Evolutionary conservation across 2,888 invertebrate species (phyloP).

Genomic region (Herminia tarsipennalis): DNA sequence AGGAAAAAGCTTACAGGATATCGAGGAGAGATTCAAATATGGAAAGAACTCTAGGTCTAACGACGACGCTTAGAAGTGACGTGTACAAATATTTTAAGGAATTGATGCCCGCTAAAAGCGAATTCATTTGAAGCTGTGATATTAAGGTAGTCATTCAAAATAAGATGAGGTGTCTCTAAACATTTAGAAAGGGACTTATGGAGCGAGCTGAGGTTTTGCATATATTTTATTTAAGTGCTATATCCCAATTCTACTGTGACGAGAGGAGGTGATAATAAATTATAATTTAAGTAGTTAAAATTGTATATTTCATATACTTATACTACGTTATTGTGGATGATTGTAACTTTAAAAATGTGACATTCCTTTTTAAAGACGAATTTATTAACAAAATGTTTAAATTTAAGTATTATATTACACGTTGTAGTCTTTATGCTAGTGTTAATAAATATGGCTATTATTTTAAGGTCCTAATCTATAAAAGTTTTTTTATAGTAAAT

Average conservation of each 20-base stretch:
- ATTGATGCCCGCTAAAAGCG: constrained; percentile 57
- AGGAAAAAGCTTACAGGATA: constrained; percentile 88
- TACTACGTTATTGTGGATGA: constrained; percentile 10
- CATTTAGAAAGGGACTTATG: no score
- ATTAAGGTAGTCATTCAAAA: constrained; percentile 63
- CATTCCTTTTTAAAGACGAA: constrained; percentile 37
- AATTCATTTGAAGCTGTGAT: constrained; percentile 72
- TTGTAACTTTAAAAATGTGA: constrained; percentile 14
- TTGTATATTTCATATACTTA: constrained; percentile 17
- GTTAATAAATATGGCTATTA: constrained; percentile 5
- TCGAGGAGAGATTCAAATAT: constrained; percentile 85
- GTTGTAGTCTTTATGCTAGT: constrained; percentile 6
- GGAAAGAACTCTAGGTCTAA: constrained; percentile 55
- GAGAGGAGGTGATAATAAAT: constrained; percentile 21
- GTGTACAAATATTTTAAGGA: constrained; percentile 37
- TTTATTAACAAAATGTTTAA: constrained; percentile 12
- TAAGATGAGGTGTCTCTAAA: constrained; percentile 20
- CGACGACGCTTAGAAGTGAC: constrained; percentile 53
- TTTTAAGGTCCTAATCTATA: constrained; percentile 2
- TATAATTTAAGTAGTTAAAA: constrained; percentile 4
- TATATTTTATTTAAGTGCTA: constrained; percentile 19
- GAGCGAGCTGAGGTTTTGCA: background rate
- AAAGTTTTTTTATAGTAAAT: background rate
- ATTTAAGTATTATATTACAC: constrained; percentile 2
- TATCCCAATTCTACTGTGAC: constrained; percentile 25